A percentile compares a stretch with the other conserved stretches of the same genome.
These are phyloP conservation scores for Osedax frankpressi DNA, from an alignment of 2,888 invertebrate species.

Conservation along the genomic window DNA sequence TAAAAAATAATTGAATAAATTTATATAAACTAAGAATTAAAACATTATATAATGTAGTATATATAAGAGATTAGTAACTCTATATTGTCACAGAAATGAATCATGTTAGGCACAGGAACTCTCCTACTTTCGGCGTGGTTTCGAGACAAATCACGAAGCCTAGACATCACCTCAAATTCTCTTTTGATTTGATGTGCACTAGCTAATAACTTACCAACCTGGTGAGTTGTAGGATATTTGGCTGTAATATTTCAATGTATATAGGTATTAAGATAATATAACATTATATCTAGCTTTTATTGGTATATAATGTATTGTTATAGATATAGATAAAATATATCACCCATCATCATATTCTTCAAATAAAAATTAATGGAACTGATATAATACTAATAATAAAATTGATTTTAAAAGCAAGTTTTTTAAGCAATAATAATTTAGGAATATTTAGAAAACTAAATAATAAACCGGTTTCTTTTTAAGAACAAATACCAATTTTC, in stretches of 20 bases:
- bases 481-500: conserved; percentile 42
- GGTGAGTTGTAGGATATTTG: no score
- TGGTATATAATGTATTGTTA: no score
- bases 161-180: conserved; percentile 44
- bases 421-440: background rate
- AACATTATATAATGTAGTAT: background rate
- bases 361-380: no score
- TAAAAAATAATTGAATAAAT: no score
- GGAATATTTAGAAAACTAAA: background rate
- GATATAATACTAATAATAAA: no score
- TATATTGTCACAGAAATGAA: conserved; percentile 37
- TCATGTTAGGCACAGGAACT: conserved; percentile 45
- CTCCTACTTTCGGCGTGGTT: conserved; percentile 16
- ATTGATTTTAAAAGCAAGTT: background rate
- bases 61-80: conserved; percentile 33
- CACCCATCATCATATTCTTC: no score
- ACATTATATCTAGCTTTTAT: background rate
- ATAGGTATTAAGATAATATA: background rate
- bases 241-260: background rate
- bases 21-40: background rate
- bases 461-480: conserved; percentile 47
- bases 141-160: background rate
- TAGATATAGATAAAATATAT: no score
- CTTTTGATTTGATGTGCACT: conserved; percentile 48
- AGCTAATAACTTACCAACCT: conserved; percentile 47